Evolutionary conservation across 2,888 invertebrate species (phyloP).

Genomic region (Dioctria linearis): DNA sequence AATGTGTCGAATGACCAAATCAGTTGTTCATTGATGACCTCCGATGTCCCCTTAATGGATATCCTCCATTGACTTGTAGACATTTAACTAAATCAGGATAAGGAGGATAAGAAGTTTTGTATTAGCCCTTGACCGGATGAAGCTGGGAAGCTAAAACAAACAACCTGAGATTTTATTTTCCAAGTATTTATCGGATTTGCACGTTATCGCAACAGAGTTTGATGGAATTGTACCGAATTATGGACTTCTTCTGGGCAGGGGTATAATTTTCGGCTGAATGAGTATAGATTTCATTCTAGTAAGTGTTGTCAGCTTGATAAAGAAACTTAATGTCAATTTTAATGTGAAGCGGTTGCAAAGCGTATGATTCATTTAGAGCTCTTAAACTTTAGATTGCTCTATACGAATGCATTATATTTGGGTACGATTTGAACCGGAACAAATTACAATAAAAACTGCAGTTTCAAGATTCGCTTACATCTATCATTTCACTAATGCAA

Average conservation of each 20-base stretch:
- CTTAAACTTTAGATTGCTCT: too few species aligned
- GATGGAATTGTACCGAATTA: slow-evolving; percentile 12
- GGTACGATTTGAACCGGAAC: background rate
- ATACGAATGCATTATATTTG: background rate
- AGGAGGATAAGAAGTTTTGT: slow-evolving; percentile 44
- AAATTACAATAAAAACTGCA: background rate
- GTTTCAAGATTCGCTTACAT: slow-evolving; percentile 9
- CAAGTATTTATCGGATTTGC: slow-evolving; percentile 43
- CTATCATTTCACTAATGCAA: slow-evolving; percentile 36
- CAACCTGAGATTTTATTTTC: slow-evolving; percentile 50
- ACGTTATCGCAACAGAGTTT: slow-evolving; percentile 15
- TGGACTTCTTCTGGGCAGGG: background rate
- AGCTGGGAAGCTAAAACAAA: slow-evolving; percentile 35
- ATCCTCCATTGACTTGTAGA: slow-evolving; percentile 52
- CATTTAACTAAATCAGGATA: slow-evolving; percentile 53
- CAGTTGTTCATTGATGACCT: slow-evolving; percentile 50
- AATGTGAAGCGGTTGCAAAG: too few species aligned
- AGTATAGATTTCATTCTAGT: too few species aligned
- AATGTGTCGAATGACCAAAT: slow-evolving; percentile 46
- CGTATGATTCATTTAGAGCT: too few species aligned
- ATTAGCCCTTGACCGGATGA: slow-evolving; percentile 21
- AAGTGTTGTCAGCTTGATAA: too few species aligned
- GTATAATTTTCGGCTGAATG: background rate
- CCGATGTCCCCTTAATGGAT: slow-evolving; percentile 51
- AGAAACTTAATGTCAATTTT: too few species aligned